phyloP scores from a whole-genome alignment of 2,113 vertebrate genomes.

The Hymenochirus boettgeri region DNA sequence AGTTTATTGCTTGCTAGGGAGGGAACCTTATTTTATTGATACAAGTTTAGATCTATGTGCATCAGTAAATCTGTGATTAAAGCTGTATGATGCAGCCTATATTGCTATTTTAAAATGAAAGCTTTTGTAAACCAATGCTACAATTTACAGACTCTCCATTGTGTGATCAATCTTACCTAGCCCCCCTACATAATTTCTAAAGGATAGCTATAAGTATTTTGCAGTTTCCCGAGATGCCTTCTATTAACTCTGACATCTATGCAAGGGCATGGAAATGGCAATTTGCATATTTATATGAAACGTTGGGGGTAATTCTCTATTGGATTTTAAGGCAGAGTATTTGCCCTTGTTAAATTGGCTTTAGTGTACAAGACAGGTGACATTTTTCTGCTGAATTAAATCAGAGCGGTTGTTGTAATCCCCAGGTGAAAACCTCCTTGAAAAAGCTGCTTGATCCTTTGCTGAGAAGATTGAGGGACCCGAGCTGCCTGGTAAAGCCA shows the following conservation, averaged over 20 bases:
- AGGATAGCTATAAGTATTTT: too few relatives aligned
- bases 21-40: background rate
- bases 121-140: background rate
- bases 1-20: too few relatives aligned
- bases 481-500: conserved; percentile 18
- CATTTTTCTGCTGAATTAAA: conserved; percentile 26
- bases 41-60: background rate
- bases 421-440: conserved; percentile 27
- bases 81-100: background rate
- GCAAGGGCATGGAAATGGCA: too few relatives aligned
- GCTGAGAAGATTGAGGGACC: conserved; percentile 18
- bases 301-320: too few relatives aligned
- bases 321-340: too few relatives aligned
- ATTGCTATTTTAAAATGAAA: background rate
- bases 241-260: too few relatives aligned
- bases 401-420: conserved; percentile 12
- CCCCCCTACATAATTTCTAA: too few relatives aligned
- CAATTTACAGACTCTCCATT: too few relatives aligned
- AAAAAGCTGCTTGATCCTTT: conserved; percentile 12
- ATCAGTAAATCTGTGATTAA: background rate
- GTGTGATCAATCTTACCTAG: too few relatives aligned
- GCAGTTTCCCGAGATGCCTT: too few relatives aligned
- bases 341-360: conserved; percentile 19
- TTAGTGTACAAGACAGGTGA: conserved; percentile 32
- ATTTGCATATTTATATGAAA: too few relatives aligned